Base-by-base conservation (phyloP, 2,888 invertebrate species). In the Cataglyphis livida region DNA sequence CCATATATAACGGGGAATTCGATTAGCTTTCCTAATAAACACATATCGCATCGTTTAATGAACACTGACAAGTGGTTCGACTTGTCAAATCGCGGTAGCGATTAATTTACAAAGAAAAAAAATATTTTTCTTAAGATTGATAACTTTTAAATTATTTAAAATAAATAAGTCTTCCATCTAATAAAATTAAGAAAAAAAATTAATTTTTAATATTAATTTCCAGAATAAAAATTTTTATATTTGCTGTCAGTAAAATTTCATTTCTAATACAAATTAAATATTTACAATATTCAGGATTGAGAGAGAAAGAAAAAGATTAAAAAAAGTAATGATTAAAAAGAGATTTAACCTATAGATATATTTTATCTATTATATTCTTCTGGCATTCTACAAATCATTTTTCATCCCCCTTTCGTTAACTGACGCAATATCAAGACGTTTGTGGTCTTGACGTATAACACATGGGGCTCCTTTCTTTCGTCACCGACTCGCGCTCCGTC, bases 1-100 rank as follows among this genome's bases (percentile, higher is more conserved):
- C 88, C 88, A 85, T 87, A 88, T 86, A 66, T 59, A 66, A 44
- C 28, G 61, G 82, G 84, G 76, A 75, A 59, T n/a, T 41, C 44
- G 76, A 79, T 64, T 71, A 64, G 32, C 32, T 41, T 54, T 81
- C 28, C n/a, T 71, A 79, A 79, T 79, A 79, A 71, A 79, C 25
- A 61, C 35, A 28, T 78, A 78, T 78, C 78, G 68, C 32, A 44
- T 35, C 12, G 59, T 48, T 70, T 79, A 79, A 79, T 79, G 71
- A 79, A 61, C 71, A 35, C 44, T 79, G 70, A 79, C 71, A 79
- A 70, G 59, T 59, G 41, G 35, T 18, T 64, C 70, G 71, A 79
- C 70, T 35, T 35, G 35, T 35, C 35, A 79, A 70, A 71, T 79
- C 44, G 44, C 6, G 32, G 57, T 44, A 68, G 59, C 4, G 12